These are phyloP conservation scores for Euphonia xanthogaster DNA, from an alignment of 2,797 vertebrate genomes.

Conservation along the genomic window DNA sequence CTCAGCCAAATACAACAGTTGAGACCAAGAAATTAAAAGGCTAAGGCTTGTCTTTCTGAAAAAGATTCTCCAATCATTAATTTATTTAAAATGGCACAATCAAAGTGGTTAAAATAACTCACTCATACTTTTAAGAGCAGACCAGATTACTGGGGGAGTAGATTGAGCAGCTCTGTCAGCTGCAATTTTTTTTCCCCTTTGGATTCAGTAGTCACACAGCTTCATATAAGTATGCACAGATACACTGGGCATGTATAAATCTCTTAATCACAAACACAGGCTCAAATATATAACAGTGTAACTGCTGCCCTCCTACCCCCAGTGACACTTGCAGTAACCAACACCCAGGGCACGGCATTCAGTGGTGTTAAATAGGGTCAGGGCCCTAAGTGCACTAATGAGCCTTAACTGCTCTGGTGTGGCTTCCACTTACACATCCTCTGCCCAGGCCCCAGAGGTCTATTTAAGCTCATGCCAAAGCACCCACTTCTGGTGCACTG, in stretches of 20 bases:
- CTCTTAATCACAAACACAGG: not conserved
- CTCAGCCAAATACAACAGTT: not conserved
- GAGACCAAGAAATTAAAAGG: not conserved
- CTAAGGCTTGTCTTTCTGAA: not conserved
- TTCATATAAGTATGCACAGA: not conserved
- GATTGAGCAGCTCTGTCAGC: not conserved
- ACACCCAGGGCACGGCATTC: not conserved
- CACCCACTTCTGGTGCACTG: rapidly evolving
- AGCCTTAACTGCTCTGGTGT: not conserved
- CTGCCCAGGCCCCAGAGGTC: not conserved
- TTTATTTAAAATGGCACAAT: not conserved
- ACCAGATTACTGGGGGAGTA: not conserved
- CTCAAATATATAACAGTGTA: not conserved
- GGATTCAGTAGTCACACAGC: not conserved
- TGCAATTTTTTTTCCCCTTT: not conserved
- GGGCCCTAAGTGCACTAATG: not conserved
- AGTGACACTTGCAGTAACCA: not conserved
- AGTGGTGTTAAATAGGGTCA: not conserved
- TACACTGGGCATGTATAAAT: not conserved
- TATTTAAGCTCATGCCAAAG: not conserved
- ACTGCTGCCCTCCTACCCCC: not conserved
- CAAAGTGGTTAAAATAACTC: not conserved
- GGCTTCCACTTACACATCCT: not conserved
- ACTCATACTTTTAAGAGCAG: not conserved
- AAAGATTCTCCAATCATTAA: not conserved